These are phyloP conservation scores for Sialia sialis DNA, from an alignment of 2,113 vertebrate species.

Conservation along the genomic window DNA sequence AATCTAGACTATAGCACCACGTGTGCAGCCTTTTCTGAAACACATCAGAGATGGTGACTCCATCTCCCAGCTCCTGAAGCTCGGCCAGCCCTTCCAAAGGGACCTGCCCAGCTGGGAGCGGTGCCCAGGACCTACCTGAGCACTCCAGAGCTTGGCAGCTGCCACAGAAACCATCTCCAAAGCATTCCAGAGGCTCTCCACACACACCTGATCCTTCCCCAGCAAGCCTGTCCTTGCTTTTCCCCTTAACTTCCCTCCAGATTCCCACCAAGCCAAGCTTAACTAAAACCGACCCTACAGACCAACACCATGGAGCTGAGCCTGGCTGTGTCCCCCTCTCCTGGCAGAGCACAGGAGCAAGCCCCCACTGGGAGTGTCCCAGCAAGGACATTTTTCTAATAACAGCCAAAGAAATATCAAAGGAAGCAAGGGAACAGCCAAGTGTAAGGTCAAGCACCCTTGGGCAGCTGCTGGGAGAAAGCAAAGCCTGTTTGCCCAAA, in stretches of 20 bases:
- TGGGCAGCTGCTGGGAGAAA: neutral
- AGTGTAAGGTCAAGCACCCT: neutral
- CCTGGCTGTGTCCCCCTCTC: neutral
- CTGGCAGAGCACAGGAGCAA: neutral
- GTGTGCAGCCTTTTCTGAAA: too few relatives aligned
- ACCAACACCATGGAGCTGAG: fast-evolving
- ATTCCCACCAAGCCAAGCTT: neutral
- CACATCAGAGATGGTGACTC: too few relatives aligned
- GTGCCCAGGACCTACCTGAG: neutral
- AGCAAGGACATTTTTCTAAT: neutral
- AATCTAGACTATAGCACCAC: too few relatives aligned
- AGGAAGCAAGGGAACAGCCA: neutral
- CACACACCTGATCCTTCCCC: neutral
- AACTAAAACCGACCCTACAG: neutral
- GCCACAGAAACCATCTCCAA: fast-evolving
- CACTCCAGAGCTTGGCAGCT: neutral
- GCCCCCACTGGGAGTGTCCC: neutral
- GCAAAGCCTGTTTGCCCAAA: neutral
- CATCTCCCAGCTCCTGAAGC: fast-evolving
- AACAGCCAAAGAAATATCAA: neutral
- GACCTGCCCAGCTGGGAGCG: neutral
- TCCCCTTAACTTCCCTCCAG: neutral
- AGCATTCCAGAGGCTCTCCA: neutral
- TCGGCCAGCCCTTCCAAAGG: neutral
- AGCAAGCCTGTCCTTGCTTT: fast-evolving